Base-by-base conservation (phyloP, 2,113 vertebrate species). In the Pholis gunnellus region DNA sequence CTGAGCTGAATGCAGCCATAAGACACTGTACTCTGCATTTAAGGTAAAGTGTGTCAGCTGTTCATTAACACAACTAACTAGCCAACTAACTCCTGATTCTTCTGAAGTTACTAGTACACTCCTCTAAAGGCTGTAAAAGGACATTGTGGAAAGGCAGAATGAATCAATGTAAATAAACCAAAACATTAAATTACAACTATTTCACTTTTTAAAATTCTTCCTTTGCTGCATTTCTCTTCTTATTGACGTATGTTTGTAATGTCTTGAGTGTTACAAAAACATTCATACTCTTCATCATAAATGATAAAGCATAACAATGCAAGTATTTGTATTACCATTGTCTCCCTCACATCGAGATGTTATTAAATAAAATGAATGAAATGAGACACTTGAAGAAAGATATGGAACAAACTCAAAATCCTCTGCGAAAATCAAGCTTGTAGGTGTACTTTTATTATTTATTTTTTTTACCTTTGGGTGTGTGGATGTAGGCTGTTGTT, bases 401-500 rank as follows among this genome's bases (percentile, higher is more conserved):
- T 17, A 42, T 11, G 1, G 40, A 14, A 56, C 9, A 9, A 56
- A 69, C 34, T 40, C 25, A 11, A 59, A 6, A 1, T 40, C 9
- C 13, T 42, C 40, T 29, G 3, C 40, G 8, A 25, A 27, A 60
- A 46, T 36, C 1, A 34, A 27, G 5, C 4, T 11, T 22, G 20
- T 44, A 9, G 2, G 0, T 11, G 14, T 44, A 4, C 40, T 42
- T 7, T 31, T 31, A 4, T 31, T 31, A 3, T 31, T 31, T 54
- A 52, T 0, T 9, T 63, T 8, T 46, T 44, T 75, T 95, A 99
- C 98, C 98, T 98, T 99, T 99, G 2, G 97, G 97, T 42, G 98
- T 91, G 79, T 99, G 98, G 90, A 99, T 99, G 89, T 97, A 99
- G 3, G 98, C 98, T 0, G 98, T 99, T 7, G 98, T 99, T 84